A percentile compares a stretch with the other conserved stretches of the same genome.
These are phyloP conservation scores for Myzus persicae DNA, from an alignment of 1,140 invertebrate species.

Conservation along the genomic window DNA sequence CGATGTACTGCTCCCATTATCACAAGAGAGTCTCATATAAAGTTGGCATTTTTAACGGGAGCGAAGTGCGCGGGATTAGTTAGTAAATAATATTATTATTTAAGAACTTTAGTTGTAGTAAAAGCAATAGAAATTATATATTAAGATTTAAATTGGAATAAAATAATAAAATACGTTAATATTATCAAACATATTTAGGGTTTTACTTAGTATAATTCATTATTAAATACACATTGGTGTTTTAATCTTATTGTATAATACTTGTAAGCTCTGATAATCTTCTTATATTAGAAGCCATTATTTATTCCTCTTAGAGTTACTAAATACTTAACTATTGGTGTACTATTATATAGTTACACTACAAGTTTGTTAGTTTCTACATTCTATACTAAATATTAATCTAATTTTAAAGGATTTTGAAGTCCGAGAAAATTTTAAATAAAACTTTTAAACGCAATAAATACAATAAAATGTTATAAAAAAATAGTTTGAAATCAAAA, in stretches of 20 bases:
- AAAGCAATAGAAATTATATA: not conserved
- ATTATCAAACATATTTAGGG: not conserved
- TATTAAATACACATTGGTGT: not conserved
- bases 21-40: too few relatives aligned
- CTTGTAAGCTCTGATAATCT: not conserved
- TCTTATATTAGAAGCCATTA: conserved; percentile 17
- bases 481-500: not conserved
- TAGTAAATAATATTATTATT: not conserved
- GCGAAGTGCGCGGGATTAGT: too few relatives aligned
- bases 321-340: not conserved
- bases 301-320: not conserved
- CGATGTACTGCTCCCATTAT: too few relatives aligned
- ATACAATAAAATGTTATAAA: not conserved
- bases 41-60: too few relatives aligned
- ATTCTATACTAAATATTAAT: not conserved
- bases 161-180: not conserved
- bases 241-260: conserved; percentile 1
- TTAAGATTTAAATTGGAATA: not conserved
- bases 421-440: not conserved
- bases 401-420: not conserved
- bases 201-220: not conserved
- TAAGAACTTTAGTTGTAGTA: not conserved
- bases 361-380: not conserved
- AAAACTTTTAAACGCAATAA: not conserved
- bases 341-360: not conserved